Base-by-base conservation (phyloP, 2,888 invertebrate genomes). In the Tiliacea citrago region DNA sequence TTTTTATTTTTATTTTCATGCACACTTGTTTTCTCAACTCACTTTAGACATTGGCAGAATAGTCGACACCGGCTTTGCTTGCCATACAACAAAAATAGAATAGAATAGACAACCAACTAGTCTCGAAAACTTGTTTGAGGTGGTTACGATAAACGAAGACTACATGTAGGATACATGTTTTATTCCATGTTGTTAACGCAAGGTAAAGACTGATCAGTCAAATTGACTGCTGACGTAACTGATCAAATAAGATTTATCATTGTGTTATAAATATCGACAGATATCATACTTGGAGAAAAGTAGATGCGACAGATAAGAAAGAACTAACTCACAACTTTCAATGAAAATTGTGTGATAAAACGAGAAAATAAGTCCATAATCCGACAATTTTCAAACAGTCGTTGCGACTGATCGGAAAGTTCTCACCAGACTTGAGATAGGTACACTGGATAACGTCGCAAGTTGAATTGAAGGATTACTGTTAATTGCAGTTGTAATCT, bases 391-490 rank as follows among this genome's bases (percentile, higher is more conserved):
- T 53, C 18, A 16, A 73, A 24, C 21, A 45, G 12, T 47, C 24
- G 16, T 29, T 29, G 24, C 29, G 35, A 49, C 16, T 21, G 68
- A 68, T 81, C n/a, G 51, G 0, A 18, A 73, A 69, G 35, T 73
- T 61, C 47, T 51, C 16, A 8, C 4, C 66, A 62, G 62, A 69
- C 60, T 65, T 29, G 16, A 68, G 63, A 63, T 68, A 68, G 18
- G 9, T 10, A 57, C 53, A 29, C 16, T 53, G 55, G 75, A 81
- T 82, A 79, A 73, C 66, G 58, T 66, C 57, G 51, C 58, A 81
- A 85, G 70, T 85, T 79, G 72, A 73, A 85, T 85, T 81, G 77
- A 85, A 72, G 77, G 86, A 83, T 85, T 85, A 77, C 68, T 29
- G 63, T 75, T 77, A 61, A 81, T 83, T 83, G 81, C 71, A 68